Percentiles rank a stretch among this genome's conserved stretches.
phyloP scores from a whole-genome alignment of 2,113 vertebrate species.

The Pituophis catenifer region DNA sequence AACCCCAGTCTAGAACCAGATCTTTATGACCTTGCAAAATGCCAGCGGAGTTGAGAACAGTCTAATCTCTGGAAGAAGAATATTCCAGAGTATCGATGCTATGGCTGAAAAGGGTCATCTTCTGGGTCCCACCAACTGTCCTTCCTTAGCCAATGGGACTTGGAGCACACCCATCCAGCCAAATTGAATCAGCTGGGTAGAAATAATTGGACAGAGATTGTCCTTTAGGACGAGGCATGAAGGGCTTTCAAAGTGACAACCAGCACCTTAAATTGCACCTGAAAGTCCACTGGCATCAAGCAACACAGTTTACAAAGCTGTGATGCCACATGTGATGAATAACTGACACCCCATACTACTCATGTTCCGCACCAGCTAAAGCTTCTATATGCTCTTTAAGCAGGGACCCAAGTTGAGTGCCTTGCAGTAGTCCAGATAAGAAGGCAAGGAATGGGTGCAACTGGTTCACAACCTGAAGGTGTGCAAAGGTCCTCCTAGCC shows the following conservation, averaged over 20 bases:
- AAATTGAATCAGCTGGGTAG: neutral
- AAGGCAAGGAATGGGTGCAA: neutral
- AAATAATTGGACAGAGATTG: neutral
- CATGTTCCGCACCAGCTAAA: neutral
- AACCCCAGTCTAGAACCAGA: neutral
- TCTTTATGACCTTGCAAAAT: neutral
- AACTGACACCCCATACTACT: neutral
- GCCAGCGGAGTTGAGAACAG: neutral
- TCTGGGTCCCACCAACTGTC: neutral
- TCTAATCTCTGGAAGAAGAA: neutral
- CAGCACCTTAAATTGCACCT: neutral
- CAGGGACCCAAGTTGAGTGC: neutral
- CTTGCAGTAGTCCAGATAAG: neutral
- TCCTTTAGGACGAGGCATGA: neutral
- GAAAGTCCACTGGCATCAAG: neutral
- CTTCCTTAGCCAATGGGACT: neutral
- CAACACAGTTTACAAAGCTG: neutral
- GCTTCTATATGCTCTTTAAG: neutral
- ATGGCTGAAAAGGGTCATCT: neutral
- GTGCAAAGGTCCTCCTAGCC: neutral
- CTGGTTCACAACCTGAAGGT: neutral
- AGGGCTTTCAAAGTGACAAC: neutral
- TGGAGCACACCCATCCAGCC: neutral
- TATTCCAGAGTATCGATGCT: neutral
- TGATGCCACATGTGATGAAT: neutral